phyloP scores from a whole-genome alignment of 1,140 invertebrate species.

The Augochlora pura region DNA sequence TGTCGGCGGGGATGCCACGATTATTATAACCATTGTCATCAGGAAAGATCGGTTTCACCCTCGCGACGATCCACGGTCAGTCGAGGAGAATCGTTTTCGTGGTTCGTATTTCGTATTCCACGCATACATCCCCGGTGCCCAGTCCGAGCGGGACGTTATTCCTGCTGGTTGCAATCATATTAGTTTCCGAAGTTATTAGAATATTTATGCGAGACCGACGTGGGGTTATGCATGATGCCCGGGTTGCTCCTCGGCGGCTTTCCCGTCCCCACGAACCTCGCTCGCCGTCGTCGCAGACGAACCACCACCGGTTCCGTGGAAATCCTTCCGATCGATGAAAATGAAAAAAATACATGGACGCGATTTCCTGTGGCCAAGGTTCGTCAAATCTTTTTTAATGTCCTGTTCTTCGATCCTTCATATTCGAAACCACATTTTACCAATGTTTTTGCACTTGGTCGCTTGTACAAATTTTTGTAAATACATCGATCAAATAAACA shows the following conservation, averaged over 20 bases:
- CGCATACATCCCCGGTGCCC: slow-evolving; percentile 34
- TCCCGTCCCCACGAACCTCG: slow-evolving; percentile 14
- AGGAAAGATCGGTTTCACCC: slow-evolving; percentile 44
- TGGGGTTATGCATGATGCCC: slow-evolving; percentile 51
- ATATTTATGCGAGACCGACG: slow-evolving; percentile 67
- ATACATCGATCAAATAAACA: no score
- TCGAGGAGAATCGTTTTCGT: slow-evolving; percentile 7
- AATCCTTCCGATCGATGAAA: slow-evolving; percentile 29
- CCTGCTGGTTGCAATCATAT: slow-evolving; percentile 65
- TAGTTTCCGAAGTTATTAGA: slow-evolving; percentile 72
- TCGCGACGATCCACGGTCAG: slow-evolving; percentile 41
- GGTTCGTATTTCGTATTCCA: slow-evolving; percentile 58
- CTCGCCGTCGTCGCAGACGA: slow-evolving; percentile 3
- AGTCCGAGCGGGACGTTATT: slow-evolving; percentile 61
- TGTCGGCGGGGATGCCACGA: slow-evolving; percentile 27
- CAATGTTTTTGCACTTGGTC: no score
- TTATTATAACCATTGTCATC: slow-evolving; percentile 57
- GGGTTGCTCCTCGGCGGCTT: slow-evolving; percentile 3
- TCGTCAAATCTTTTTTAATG: not conserved
- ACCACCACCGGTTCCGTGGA: slow-evolving; percentile 16
- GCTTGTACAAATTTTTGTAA: no score
- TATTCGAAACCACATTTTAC: no score
- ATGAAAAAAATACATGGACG: not conserved
- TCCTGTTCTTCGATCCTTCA: not conserved
- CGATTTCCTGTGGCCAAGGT: not conserved